A percentile compares a stretch with the other conserved stretches of the same genome.
phyloP scores from a whole-genome alignment of 2,113 vertebrate genomes.

The Sphyrna mokarran region DNA sequence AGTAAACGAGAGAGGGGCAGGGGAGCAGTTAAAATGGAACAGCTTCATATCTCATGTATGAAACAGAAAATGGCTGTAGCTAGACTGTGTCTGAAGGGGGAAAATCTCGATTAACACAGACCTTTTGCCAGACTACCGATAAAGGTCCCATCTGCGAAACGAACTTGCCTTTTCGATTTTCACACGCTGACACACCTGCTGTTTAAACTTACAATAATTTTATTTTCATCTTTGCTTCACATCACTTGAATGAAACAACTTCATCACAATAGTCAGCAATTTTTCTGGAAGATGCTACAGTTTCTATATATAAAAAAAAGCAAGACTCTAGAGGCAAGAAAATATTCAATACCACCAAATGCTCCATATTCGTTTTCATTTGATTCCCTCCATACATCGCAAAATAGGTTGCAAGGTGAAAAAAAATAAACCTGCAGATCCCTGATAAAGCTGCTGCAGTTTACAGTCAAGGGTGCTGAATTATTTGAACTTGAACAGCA shows the following conservation, averaged over 20 bases:
- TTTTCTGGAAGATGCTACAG: neutral
- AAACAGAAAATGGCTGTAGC: neutral
- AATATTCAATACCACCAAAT: neutral
- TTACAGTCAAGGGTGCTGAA: neutral
- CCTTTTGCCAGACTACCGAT: neutral
- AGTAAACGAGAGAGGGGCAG: neutral
- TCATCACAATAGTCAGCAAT: neutral
- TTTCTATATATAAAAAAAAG: neutral
- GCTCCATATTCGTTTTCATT: neutral
- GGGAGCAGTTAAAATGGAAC: neutral
- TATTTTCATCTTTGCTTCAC: neutral
- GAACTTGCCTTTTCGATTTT: neutral
- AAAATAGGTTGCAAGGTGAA: neutral
- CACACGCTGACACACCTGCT: neutral
- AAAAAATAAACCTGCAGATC: neutral
- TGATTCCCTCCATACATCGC: neutral
- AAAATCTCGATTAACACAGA: neutral
- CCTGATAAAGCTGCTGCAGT: neutral
- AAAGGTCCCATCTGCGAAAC: neutral
- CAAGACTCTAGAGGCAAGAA: neutral
- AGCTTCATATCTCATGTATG: neutral
- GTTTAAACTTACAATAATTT: neutral
- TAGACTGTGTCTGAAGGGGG: neutral
- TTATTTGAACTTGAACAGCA: neutral
- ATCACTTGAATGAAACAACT: neutral